Base-by-base conservation (phyloP, 2,888 invertebrate genomes). In the Cerceris rybyensis region DNA sequence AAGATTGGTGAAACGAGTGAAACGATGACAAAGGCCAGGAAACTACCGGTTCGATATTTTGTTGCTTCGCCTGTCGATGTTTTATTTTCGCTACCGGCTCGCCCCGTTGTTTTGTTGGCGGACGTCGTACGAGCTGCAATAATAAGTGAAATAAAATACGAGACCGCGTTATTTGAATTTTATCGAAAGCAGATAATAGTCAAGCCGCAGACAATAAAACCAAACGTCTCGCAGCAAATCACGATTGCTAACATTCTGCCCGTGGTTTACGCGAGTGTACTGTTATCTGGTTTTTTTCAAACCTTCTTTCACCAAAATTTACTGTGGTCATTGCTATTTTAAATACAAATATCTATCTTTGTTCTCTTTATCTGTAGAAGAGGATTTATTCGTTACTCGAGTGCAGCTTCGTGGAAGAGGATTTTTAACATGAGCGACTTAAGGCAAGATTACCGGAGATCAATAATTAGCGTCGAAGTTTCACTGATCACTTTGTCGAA, bases 381-480 rank as follows among this genome's bases (percentile, higher is more conserved):
- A 69, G 50, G 13, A 9, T 7, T 7, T 50, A 50, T n/a, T n/a
- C 50, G 50, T n/a, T 50, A 7, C 50, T 13, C 13, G 52, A 2
- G 9, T 41, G n/a, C 54, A 59, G 42, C 59, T 46, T 43, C 11
- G 17, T 42, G 46, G 39, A 11, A 42, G 50, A 43, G 71, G 71
- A 67, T 63, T 67, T 57, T 77, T 59, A 72, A 77, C 43, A 64
- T 39, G 28, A 14, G 17, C 41, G 14, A 60, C 49, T 50, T 28
- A 52, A 39, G 11, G 42, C n/a, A 14, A 28, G 59, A 28, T 42
- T 42, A 13, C 5, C 16, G 46, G 60, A 43, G 28, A 46, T 13
- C 52, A 54, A 67, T 77, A 70, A 77, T 80, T 83, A 77, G 71
- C 65, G 73, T 2, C 28, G 77, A 68, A 71, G 77, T 68, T 77